Base-by-base conservation (phyloP, 2,113 vertebrate species). In the Thermophis baileyi region DNA sequence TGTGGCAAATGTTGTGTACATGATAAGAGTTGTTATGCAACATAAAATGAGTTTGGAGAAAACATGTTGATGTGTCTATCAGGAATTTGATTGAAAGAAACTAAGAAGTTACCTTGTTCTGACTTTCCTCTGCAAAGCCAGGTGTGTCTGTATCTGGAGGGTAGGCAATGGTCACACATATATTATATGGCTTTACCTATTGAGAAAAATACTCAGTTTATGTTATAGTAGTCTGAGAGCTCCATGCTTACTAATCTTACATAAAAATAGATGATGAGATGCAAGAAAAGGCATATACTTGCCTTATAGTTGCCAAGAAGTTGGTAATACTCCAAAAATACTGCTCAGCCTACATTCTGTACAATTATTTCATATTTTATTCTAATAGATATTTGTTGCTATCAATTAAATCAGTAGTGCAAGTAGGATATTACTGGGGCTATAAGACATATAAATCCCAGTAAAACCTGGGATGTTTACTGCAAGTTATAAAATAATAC, bases 61-160 rank as follows among this genome's bases (percentile, higher is more conserved):
- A 69, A 44, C 44, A 27, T 24, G 18, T 49, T 6, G 49, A 3
- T 44, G 3, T 50, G 27, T 91, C 0, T 11, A 89, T 49, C 63
- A 24, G 69, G 88, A 44, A 51, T 63, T 9, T 89, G 24, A 92
- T 14, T 47, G 12, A 85, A 44, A 91, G 35, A 47, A 35, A 87
- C 27, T 30, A 89, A 92, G 6, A 25, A 12, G 74, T 97, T 95
- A 99, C 99, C 99, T 99, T 99, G 11, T 96, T 98, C 96, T 98
- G 99, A 95, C 98, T 99, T 97, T 99, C 99, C 93, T 99, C 98
- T 25, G 98, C 98, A 93, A 98, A 96, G 44, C 99, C 98, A 90
- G 99, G 99, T 14, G 99, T 99, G 95, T 99, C 99, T 0, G 99
- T 99, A 96, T 99, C 99, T 9, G 99, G 99, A 6, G 99, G 99